Evolutionary conservation across 2,888 invertebrate species (phyloP), one percentile per base, ranked within the genome.

Genomic region (Platycheirus rosarum): DNA sequence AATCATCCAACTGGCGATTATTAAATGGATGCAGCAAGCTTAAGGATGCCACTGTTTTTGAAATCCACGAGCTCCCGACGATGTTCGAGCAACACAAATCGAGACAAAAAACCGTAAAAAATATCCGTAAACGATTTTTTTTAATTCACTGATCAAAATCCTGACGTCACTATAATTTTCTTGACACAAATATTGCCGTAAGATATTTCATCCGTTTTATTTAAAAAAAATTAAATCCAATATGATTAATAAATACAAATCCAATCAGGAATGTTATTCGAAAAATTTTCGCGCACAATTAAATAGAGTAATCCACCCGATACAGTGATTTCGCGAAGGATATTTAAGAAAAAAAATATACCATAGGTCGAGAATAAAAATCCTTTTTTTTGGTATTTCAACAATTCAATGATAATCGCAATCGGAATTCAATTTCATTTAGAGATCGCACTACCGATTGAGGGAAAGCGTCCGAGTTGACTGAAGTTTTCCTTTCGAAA

Each of bases 381-480:
- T n/a, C n/a, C n/a, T n/a, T n/a, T 48, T 18, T 37, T 13, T 51
- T 35, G 35, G 42, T 11, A 53, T 32, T 20, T 29, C 7, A 57
- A 23, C 14, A 65, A 40, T 65, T 51, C 5, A 13, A 40, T 48
- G 8, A n/a, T n/a, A n/a, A n/a, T n/a, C 48, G 13, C 1, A 51
- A 60, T 53, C 48, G 32, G 66, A 40, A 35, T n/a, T 8, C 16
- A 9, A 20, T 32, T 23, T 20, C 18, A 18, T 68, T 55, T 35
- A 1, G 42, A 70, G 70, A 71, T 51, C 63, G 42, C 65, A 78
- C 79, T 70, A 80, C 79, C 79, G 79, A 75, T 32, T 80, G 48
- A 70, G 65, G 65, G 75, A 80, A 80, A 80, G 79, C 75, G 79
- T 80, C 79, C 79, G 79, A 57, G 79, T 70, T 80, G 79, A 80